Percentiles rank a stretch among this genome's conserved stretches.
phyloP scores from a whole-genome alignment of 2,797 vertebrate species.

The Pseudochromis fuscus region DNA sequence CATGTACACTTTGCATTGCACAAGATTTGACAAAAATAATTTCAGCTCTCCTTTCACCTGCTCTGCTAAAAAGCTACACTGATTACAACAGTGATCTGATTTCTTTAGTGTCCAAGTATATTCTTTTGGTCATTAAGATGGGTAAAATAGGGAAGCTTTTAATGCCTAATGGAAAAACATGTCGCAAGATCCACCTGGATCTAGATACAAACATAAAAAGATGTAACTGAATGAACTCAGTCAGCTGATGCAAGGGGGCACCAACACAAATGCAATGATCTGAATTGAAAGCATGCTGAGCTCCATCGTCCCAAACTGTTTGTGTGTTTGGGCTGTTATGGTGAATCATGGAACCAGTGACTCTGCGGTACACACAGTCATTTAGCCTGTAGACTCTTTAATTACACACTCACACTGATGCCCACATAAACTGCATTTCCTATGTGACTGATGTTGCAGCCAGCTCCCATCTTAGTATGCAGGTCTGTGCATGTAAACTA shows the following conservation, averaged over 20 bases:
- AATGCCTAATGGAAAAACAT: no score
- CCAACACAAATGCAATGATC: background rate
- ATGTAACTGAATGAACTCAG: background rate
- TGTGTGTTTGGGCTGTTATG: background rate
- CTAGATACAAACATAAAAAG: background rate
- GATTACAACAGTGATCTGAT: background rate
- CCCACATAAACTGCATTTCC: conserved; percentile 19
- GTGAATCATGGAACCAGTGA: conserved; percentile 27
- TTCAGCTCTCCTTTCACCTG: background rate
- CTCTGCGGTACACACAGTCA: conserved; percentile 22
- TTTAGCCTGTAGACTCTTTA: conserved; percentile 13
- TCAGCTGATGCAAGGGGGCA: background rate
- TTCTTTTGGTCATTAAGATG: background rate
- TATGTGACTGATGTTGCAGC: conserved; percentile 26
- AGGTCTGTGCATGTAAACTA: conserved; percentile 12
- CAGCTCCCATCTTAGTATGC: conserved; percentile 17
- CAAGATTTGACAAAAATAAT: conserved; percentile 12
- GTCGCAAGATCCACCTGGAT: conserved; percentile 14
- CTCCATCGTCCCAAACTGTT: background rate
- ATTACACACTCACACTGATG: conserved; percentile 8
- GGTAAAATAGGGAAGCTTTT: background rate
- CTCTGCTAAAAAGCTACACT: background rate
- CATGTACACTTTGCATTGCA: conserved; percentile 19
- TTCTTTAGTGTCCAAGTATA: conserved; percentile 22
- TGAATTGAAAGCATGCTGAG: background rate